Evolutionary conservation across 2,113 vertebrate genomes (phyloP).

Genomic region (Paracanthobrama guichenoti): DNA sequence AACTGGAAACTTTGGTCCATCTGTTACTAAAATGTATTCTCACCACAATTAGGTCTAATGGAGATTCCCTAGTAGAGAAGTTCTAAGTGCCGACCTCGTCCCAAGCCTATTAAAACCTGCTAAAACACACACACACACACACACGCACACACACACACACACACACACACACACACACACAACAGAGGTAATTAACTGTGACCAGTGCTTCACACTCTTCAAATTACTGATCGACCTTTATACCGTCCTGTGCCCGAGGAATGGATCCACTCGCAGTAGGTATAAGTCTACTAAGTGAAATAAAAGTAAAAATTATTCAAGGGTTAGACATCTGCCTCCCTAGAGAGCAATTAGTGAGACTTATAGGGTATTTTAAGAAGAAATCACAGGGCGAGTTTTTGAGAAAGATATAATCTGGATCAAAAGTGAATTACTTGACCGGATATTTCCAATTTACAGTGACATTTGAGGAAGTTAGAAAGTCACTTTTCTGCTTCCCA

Average conservation of each 20-base stretch:
- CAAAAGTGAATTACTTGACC: slow-evolving; percentile 23
- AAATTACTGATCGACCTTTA: slow-evolving; percentile 40
- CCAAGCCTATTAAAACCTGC: slow-evolving; percentile 20
- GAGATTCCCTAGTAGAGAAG: slow-evolving; percentile 41
- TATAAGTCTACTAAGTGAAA: slow-evolving; percentile 15
- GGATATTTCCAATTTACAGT: slow-evolving; percentile 16
- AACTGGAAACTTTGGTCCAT: slow-evolving; percentile 48
- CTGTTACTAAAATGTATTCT: slow-evolving; percentile 44
- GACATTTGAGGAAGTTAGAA: slow-evolving; percentile 16
- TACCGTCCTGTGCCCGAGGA: slow-evolving; percentile 33
- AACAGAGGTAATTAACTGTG: slow-evolving; percentile 48
- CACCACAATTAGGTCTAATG: slow-evolving; percentile 44
- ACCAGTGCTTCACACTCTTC: slow-evolving; percentile 33
- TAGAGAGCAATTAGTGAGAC: slow-evolving; percentile 50
- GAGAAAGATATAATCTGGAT: slow-evolving; percentile 12
- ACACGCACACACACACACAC: slow-evolving; percentile 40
- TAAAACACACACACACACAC: slow-evolving; percentile 32
- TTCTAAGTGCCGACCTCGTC: slow-evolving; percentile 20
- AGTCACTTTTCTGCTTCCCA: slow-evolving; percentile 6
- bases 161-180: slow-evolving; percentile 28
- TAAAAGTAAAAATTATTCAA: slow-evolving; percentile 35
- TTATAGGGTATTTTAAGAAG: slow-evolving; percentile 3
- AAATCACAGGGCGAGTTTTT: slow-evolving; percentile 14
- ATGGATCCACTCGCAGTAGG: slow-evolving; percentile 24
- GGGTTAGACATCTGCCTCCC: slow-evolving; percentile 19